phyloP scores from a whole-genome alignment of 2,797 vertebrate species.

The Gorsachius magnificus region DNA sequence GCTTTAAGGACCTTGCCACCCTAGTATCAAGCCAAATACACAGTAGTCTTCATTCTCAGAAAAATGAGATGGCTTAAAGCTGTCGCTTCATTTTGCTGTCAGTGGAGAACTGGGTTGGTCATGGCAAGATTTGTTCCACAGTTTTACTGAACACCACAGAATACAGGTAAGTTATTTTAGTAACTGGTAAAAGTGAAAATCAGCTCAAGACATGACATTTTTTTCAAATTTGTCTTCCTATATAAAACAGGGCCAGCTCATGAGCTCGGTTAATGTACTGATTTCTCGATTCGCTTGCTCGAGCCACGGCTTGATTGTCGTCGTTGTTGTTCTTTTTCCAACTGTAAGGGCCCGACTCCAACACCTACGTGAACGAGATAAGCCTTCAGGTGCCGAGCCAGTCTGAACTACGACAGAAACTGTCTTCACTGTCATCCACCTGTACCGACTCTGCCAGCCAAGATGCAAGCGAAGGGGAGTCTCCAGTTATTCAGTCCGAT shows the following conservation, averaged over 20 bases:
- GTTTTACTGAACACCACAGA: background rate
- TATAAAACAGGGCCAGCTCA: background rate
- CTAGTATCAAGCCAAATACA: background rate
- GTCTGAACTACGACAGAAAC: constrained; percentile 80
- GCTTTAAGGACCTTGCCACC: background rate
- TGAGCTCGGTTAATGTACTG: background rate
- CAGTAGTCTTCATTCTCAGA: background rate
- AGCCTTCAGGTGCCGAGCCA: constrained; percentile 88
- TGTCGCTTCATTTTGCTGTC: background rate
- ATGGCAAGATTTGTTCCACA: background rate
- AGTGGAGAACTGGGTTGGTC: background rate
- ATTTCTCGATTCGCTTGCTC: no score
- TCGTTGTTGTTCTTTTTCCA: background rate
- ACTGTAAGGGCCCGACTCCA: constrained; percentile 80
- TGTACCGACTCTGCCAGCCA: constrained; percentile 83
- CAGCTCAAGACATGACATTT: background rate
- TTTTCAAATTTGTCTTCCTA: background rate
- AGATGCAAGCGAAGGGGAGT: constrained; percentile 80
- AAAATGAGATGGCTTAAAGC: background rate
- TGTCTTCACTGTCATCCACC: constrained; percentile 82
- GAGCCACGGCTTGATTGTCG: background rate
- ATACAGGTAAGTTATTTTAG: background rate
- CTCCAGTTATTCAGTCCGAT: constrained; percentile 85
- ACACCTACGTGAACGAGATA: constrained; percentile 80
- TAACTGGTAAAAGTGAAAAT: background rate